Evolutionary conservation across 2,888 invertebrate genomes (phyloP).

Genomic region (Tenodera sinensis): DNA sequence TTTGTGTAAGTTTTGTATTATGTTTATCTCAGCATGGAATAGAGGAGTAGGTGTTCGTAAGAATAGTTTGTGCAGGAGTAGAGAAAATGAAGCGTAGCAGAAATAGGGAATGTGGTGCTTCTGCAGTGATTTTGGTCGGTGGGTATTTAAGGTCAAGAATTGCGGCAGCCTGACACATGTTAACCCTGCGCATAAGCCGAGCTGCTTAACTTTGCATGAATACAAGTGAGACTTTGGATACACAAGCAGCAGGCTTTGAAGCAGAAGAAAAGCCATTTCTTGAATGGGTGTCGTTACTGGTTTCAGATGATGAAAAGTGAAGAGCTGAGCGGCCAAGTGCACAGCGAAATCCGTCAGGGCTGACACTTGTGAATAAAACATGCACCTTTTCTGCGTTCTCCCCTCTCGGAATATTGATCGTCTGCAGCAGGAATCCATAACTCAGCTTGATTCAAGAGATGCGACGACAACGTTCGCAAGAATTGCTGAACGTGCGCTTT

Average conservation of each 20-base stretch:
- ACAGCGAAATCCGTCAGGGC: not conserved
- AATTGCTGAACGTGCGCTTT: not conserved
- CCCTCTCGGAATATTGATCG: not conserved
- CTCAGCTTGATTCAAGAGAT: not conserved
- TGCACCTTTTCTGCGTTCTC: not conserved
- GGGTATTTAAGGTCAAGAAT: too few species aligned
- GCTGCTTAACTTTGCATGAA: not conserved
- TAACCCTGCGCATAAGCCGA: not conserved
- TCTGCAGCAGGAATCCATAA: not conserved
- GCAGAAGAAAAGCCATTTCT: not conserved
- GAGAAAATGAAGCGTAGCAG: too few species aligned
- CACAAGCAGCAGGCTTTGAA: not conserved
- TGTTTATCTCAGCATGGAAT: too few species aligned
- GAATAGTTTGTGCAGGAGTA: too few species aligned
- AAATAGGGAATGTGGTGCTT: too few species aligned
- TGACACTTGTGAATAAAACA: not conserved
- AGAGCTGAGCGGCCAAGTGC: not conserved
- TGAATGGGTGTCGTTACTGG: not conserved
- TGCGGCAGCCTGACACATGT: not conserved
- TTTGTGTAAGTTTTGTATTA: too few species aligned
- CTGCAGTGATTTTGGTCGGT: too few species aligned
- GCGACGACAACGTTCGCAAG: not conserved
- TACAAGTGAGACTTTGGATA: not conserved
- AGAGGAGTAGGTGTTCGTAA: too few species aligned
- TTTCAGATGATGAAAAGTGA: not conserved